These are phyloP conservation scores for Platycercus adscitus DNA, from an alignment of 2,113 vertebrate genomes.

Conservation along the genomic window DNA sequence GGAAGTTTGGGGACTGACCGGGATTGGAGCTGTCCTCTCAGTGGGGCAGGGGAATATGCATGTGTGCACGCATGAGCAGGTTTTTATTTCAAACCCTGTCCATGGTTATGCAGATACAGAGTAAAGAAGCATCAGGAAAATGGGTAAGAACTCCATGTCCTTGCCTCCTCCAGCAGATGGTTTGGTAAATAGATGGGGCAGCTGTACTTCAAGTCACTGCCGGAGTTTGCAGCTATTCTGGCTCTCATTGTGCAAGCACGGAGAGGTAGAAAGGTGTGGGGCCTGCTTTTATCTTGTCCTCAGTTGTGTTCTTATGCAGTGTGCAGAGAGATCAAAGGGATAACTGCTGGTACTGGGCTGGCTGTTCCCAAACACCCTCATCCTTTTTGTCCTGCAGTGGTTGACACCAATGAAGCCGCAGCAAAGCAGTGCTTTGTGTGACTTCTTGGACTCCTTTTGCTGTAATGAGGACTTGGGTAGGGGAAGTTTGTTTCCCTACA, in stretches of 20 bases:
- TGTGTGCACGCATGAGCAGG: neutral
- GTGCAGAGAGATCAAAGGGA: neutral
- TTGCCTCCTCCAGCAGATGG: neutral
- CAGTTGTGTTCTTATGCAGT: fast-evolving
- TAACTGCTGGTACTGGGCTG: neutral
- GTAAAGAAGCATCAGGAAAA: neutral
- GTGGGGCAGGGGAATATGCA: neutral
- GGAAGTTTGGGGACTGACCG: neutral
- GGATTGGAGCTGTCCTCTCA: neutral
- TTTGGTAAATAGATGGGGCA: neutral
- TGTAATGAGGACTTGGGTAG: neutral
- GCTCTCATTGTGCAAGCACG: neutral
- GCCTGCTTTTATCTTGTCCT: neutral
- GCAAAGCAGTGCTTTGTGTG: neutral
- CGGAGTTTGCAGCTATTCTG: neutral
- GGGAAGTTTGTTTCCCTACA: neutral
- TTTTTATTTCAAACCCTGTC: neutral
- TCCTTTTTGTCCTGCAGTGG: neutral
- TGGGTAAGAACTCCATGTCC: neutral
- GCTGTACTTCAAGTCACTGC: neutral
- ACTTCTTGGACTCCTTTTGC: neutral
- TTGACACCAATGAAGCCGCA: neutral
- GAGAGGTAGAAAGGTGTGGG: neutral
- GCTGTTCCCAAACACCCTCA: neutral
- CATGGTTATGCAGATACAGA: neutral